Evolutionary conservation across 1,140 invertebrate genomes (phyloP).

Genomic region (Eriosoma lanigerum): DNA sequence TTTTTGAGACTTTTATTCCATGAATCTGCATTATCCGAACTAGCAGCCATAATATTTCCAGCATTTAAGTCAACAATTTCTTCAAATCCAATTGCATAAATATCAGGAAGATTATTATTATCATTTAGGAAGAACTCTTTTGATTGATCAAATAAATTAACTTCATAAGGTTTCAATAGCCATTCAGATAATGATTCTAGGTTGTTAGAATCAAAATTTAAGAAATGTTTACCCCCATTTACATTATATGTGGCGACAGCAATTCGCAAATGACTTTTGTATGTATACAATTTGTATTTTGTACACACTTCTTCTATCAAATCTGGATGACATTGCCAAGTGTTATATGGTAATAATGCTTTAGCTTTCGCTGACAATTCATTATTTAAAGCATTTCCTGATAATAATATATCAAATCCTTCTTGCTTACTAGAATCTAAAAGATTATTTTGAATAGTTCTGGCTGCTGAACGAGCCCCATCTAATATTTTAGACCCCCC

Average conservation of each 20-base stretch:
- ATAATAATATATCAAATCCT: constrained; percentile 93
- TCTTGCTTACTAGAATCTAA: constrained; percentile 98
- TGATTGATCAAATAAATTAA: constrained; percentile 18
- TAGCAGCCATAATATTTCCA: constrained; percentile 95
- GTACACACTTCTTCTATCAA: constrained; percentile 81
- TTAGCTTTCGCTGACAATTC: constrained; percentile 88
- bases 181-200: constrained; percentile 85
- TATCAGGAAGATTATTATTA: constrained; percentile 67
- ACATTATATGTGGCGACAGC: constrained; percentile 98
- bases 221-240: constrained; percentile 98
- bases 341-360: constrained; percentile 82
- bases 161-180: constrained; percentile 76
- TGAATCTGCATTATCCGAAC: constrained; percentile 86
- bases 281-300: constrained; percentile 80
- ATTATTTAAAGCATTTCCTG: constrained; percentile 87
- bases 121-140: constrained; percentile 50
- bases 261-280: constrained; percentile 72
- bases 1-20: constrained; percentile 96
- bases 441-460: constrained; percentile 99
- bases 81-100: constrained; percentile 97
- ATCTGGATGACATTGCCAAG: constrained; percentile 77
- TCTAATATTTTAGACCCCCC: constrained; percentile 94
- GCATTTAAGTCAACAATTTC: constrained; percentile 99
- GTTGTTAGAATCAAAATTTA: constrained; percentile 95
- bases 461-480: constrained; percentile 92